Conservation (phyloP, 2,113 vertebrate genomes). For the Zapornia atra region DNA sequence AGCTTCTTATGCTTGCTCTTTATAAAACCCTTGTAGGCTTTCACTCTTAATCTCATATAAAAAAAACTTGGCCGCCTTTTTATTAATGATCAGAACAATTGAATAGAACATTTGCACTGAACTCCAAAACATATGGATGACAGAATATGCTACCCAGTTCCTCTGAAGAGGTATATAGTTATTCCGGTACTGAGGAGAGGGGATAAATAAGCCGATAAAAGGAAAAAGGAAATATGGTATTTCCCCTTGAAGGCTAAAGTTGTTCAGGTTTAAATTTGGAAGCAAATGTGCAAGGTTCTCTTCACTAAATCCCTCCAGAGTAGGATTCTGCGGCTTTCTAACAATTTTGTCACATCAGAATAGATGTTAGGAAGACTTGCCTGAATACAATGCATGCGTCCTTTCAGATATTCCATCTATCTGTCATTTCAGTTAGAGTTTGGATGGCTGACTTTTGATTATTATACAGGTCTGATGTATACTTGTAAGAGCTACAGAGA, state of each 20-base stretch:
- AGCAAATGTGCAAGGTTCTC: not conserved
- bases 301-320: not conserved
- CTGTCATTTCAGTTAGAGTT: conserved; percentile 26
- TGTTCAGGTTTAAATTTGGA: conserved; percentile 24
- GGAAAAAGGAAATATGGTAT: not conserved
- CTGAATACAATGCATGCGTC: not conserved
- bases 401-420: conserved; percentile 12
- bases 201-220: not conserved
- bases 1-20: not conserved
- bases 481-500: not conserved
- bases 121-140: not conserved
- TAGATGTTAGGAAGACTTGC: not conserved
- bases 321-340: not conserved
- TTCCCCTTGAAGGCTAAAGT: not conserved
- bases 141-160: not conserved
- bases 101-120: not conserved
- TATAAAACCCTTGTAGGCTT: not conserved
- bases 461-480: not conserved
- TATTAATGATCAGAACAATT: not conserved
- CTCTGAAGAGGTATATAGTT: not conserved
- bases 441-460: conserved; percentile 30
- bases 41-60: not conserved
- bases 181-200: not conserved
- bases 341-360: not conserved
- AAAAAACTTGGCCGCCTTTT: not conserved